phyloP scores from a whole-genome alignment of 2,113 vertebrate species.

The Hyperoodon ampullatus region DNA sequence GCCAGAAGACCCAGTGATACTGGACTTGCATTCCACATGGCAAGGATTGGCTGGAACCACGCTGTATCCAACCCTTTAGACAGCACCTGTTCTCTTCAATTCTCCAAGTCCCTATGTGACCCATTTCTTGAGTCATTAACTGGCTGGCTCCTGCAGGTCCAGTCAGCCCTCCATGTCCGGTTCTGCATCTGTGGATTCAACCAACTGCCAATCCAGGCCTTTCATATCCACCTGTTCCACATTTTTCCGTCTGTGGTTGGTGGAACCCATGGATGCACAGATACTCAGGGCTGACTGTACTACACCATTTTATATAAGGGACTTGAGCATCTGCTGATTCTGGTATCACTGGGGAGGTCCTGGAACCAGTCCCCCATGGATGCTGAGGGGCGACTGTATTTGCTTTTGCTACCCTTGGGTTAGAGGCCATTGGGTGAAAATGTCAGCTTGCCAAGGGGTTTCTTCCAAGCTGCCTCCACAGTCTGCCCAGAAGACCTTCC shows the following conservation, averaged over 20 bases:
- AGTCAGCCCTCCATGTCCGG: background rate
- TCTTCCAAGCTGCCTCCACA: background rate
- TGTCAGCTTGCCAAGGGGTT: background rate
- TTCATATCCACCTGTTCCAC: background rate
- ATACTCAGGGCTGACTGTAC: background rate
- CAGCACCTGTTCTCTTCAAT: background rate
- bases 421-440: background rate
- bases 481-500: background rate
- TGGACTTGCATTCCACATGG: background rate
- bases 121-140: background rate
- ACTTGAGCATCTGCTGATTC: background rate
- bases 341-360: background rate
- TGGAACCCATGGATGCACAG: background rate
- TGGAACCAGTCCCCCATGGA: background rate
- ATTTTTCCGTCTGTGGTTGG: background rate
- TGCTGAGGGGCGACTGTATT: background rate
- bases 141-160: too few relatives aligned
- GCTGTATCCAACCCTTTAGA: fast-evolving
- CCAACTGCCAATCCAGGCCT: background rate
- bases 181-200: background rate
- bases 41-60: background rate
- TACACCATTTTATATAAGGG: too few relatives aligned
- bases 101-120: background rate
- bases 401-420: background rate
- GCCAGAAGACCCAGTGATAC: background rate